Percentiles rank a stretch among this genome's conserved stretches.
Conservation (phyloP, 1,140 invertebrate genomes). For the Zaprionus vittiger region DNA sequence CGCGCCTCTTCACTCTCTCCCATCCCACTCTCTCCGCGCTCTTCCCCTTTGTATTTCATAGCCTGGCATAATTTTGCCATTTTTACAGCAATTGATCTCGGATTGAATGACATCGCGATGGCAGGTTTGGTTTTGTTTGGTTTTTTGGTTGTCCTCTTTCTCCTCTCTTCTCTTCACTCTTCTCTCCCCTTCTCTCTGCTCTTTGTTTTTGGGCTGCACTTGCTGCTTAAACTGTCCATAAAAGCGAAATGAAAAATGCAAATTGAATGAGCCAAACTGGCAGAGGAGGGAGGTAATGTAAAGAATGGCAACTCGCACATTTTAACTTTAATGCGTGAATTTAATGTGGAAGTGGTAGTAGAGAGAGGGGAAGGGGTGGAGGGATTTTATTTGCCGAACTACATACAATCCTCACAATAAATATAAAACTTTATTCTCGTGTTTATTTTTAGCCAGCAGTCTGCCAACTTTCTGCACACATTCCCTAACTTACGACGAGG, state of each 20-base stretch:
- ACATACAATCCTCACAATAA: conserved; percentile 60
- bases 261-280: conserved; percentile 57
- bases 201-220: conserved; percentile 29
- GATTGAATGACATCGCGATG: conserved; percentile 68
- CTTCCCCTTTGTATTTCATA: conserved; percentile 11
- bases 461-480: conserved; percentile 55
- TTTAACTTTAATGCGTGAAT: conserved; percentile 44
- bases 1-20: background rate
- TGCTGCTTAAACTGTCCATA: conserved; percentile 49
- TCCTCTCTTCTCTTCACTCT: background rate
- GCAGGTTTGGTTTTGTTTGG: conserved; percentile 10
- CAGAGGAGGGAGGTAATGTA: too few relatives aligned
- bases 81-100: conserved; percentile 81
- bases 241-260: conserved; percentile 74
- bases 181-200: background rate
- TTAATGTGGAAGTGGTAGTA: conserved; percentile 6
- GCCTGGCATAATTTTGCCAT: conserved; percentile 74
- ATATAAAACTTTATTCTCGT: conserved; percentile 71
- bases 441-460: conserved; percentile 72
- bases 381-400: conserved; percentile 48
- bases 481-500: conserved; percentile 1
- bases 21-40: background rate
- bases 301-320: conserved; percentile 3
- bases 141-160: conserved; percentile 41
- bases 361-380: background rate